Base-by-base conservation (phyloP, 2,888 invertebrate genomes). In the Drosophila sordidula region DNA sequence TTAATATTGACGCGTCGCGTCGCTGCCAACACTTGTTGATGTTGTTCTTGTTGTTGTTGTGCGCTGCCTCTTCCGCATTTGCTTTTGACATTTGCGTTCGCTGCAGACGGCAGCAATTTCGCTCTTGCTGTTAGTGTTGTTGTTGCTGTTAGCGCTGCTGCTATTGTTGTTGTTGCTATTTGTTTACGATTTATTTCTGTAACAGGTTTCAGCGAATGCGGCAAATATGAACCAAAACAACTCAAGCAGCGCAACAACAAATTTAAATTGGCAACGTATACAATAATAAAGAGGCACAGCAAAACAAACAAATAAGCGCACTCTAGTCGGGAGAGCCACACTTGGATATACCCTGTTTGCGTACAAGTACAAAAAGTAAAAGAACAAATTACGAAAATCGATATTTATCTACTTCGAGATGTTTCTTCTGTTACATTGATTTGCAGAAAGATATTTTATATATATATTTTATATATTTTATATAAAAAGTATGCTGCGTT, bases 131-230 rank as follows among this genome's bases (percentile, higher is more conserved):
- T 32, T 49, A 41, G 47, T 62, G 36, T 61, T 61, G 11, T 62
- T 52, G 22, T 56, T 62, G 36, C 55, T 61, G 8, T 58, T 52
- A 29, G 6, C 14, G 12, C 4, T 6, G 44, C 25, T 50, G 18
- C 32, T 44, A 32, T 45, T 67, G 22, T 56, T 62, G 36, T 61
- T 61, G 11, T 62, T 52, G 22, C 22, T 22, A 36, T 59, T 68
- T 61, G 58, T 66, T 71, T 70, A 80, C 65, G 49, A 70, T 75
- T 77, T 71, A 73, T 86, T 80, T 83, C 58, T 79, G 62, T 73
- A 86, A 79, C 83, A 76, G 86, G 86, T 82, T 82, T 71, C 67
- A 38, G 47, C 29, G 36, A 52, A 26, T 54, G 49, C 59, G 34
- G 51, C 38, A 32, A 52, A 68, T 62, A 61, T 47, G 36, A 59